phyloP scores from a whole-genome alignment of 2,797 vertebrate genomes.

The Paguma larvata region DNA sequence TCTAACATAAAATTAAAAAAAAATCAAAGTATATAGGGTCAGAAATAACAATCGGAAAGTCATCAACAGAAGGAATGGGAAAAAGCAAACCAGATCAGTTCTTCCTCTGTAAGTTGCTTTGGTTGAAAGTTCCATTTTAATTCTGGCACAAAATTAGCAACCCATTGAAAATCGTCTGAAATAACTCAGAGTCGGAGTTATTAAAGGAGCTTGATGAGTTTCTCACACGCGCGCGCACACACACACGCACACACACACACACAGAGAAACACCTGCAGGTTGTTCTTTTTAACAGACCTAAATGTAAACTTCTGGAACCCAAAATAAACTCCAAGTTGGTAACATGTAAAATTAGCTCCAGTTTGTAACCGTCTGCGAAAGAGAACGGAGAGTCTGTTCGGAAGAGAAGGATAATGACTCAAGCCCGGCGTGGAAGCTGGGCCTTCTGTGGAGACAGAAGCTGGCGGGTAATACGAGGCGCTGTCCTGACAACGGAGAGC shows the following conservation, averaged over 20 bases:
- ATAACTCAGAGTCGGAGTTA: constrained; percentile 63
- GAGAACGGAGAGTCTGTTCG: constrained; percentile 35
- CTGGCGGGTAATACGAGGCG: background rate
- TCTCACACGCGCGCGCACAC: background rate
- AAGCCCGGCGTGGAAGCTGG: background rate
- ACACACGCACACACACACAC: background rate
- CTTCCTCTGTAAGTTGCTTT: background rate
- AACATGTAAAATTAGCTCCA: constrained; percentile 72
- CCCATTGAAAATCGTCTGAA: constrained; percentile 26
- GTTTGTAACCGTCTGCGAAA: constrained; percentile 55
- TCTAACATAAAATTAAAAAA: background rate
- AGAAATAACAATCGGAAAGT: background rate
- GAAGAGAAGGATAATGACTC: constrained; percentile 36
- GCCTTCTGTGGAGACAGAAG: constrained; percentile 37
- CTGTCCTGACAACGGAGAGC: background rate
- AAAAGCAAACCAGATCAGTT: background rate
- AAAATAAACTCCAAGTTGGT: constrained; percentile 62
- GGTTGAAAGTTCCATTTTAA: constrained; percentile 57
- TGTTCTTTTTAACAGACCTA: constrained; percentile 55
- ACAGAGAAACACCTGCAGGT: background rate
- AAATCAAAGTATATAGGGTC: background rate
- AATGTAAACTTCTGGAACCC: constrained; percentile 68
- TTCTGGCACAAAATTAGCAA: background rate
- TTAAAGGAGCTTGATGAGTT: constrained; percentile 53
- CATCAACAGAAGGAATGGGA: background rate